Evolutionary conservation across 2,888 invertebrate genomes (phyloP), one percentile per base, ranked within the genome.

Genomic region (Cancer borealis): DNA sequence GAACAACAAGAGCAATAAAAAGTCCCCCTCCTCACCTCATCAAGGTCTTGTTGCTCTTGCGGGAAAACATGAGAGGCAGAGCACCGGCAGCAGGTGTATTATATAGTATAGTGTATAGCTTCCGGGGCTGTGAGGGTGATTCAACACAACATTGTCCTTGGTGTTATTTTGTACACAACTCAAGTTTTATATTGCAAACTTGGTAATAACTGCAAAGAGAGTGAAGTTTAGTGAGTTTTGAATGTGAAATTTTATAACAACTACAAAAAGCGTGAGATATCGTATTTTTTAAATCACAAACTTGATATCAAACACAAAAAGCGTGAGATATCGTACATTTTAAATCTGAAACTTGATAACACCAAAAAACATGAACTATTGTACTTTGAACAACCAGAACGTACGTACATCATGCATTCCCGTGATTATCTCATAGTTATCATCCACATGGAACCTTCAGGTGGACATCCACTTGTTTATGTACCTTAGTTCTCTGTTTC

Each of bases 111-210:
- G 66, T 14, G 66, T 21, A 14, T 17, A 39, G 84, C 84, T 84
- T 84, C 84, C 84, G 84, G 84, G 84, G 39, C 84, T 39, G 84
- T 39, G 84, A 30, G 84, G 14, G 84, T 84, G 84, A 84, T 84
- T 84, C 84, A 84, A 30, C 12, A 39, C 39, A 39, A 84, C 84
- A 84, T 26, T n/a, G 73, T 26, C 73, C 73, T 73, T 26, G 73
- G 26, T 73, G n/a, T n/a, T 4, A 73, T 26, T 73, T 10, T 26
- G 26, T 73, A 8, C n/a, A 21, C 10, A 73, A 73, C 73, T 73
- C 60, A 5, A 21, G 26, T 73, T 73, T 73, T 26, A 26, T 26
- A 1, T 10, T 0, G 3, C 10, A 26, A 73, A 73, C 26, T 73
- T 73, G 10, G 73, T n/a, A 26, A 26, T 26, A 73, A 73, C 14